phyloP scores from a whole-genome alignment of 2,888 invertebrate species.

The Dasypogon diadema region DNA sequence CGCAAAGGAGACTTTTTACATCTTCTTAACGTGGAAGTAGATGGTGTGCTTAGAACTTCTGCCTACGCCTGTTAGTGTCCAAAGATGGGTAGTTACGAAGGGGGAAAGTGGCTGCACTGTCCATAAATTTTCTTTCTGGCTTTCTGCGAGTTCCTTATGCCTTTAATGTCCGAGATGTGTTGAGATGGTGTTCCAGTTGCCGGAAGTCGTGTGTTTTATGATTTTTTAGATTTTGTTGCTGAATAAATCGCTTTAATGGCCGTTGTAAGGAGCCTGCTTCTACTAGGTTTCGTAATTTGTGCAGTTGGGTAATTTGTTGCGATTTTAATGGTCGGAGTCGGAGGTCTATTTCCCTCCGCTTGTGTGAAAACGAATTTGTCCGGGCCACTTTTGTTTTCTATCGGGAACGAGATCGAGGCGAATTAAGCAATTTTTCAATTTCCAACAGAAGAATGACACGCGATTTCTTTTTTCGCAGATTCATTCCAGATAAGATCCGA shows the following conservation, averaged over 20 bases:
- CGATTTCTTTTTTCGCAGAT: too few species aligned
- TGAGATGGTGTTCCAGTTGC: neutral
- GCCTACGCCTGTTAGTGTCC: neutral
- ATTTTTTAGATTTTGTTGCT: neutral
- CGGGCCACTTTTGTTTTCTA: too few species aligned
- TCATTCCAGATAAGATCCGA: too few species aligned
- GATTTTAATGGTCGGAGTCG: neutral
- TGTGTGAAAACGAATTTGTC: too few species aligned
- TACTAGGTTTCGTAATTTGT: neutral
- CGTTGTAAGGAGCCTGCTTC: neutral
- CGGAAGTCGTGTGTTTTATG: neutral
- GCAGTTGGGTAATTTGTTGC: neutral
- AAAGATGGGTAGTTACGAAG: neutral
- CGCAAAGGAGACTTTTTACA: neutral
- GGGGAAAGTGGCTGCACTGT: neutral
- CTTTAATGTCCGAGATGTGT: neutral
- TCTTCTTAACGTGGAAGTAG: too few species aligned
- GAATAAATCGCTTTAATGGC: neutral
- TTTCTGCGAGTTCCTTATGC: neutral
- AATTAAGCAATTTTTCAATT: too few species aligned
- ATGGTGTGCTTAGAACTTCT: conserved; percentile 21
- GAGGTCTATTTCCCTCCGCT: too few species aligned
- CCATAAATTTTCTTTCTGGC: neutral
- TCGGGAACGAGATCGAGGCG: too few species aligned
- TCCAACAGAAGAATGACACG: too few species aligned